Evolutionary conservation across 2,888 invertebrate genomes (phyloP), one percentile per base, ranked within the genome.

Genomic region (Petrolisthes manimaculis): DNA sequence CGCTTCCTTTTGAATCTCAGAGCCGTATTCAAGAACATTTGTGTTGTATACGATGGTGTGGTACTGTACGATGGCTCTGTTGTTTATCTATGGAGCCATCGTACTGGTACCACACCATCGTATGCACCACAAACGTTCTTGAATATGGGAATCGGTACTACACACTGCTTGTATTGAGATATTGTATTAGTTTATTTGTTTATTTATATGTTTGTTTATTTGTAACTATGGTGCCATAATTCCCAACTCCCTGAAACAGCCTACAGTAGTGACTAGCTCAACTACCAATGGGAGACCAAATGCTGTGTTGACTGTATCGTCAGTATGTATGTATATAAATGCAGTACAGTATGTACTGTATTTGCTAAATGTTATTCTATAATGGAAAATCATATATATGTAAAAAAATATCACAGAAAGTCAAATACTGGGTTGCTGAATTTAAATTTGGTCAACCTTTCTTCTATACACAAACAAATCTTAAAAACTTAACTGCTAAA

Each of bases 381-480:
- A 61, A 69, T 37, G 56, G 51, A 86, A 80, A 81, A 84, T 71
- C 71, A 71, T 71, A 71, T 71, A 71, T 71, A 71, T 71, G 54
- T 67, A 61, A 74, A 81, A 86, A 86, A 86, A 86, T 86, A 86
- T 86, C 86, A 86, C 86, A 86, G 86, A 86, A 86, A 86, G 81
- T 86, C 86, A 86, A 86, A 86, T 86, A 86, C 86, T 56, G 53
- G 12, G 56, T 12, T 84, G 54, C 84, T 71, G 74, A 74, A 55
- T n/a, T 18, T 71, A 21, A 82, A 37, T 83, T 79, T 6, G 79
- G 6, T 54, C 24, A 51, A 8, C n/a, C 51, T 24, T 56, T 53
- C 79, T 8, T 71, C 71, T 71, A 8, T 71, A 71, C 71, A 71
- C 14, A 71, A 71, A 71, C 14, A n/a, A 71, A 71, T 71, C 21